Evolutionary conservation across 2,888 invertebrate species (phyloP).

Genomic region (Hoplodrina ambigua): DNA sequence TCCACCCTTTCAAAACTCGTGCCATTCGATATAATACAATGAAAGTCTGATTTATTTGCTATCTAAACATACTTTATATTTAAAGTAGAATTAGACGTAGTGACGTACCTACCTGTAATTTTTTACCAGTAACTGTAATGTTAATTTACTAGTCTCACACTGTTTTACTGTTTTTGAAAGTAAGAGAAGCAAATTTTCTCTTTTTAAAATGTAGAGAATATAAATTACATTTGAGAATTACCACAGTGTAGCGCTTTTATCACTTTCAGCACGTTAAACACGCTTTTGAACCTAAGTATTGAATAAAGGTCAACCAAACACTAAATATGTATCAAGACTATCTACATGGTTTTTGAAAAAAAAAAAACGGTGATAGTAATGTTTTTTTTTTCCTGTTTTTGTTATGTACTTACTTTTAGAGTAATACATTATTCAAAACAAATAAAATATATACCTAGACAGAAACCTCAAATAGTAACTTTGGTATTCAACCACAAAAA

Average conservation of each 20-base stretch:
- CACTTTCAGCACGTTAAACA: constrained; percentile 42
- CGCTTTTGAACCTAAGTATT: constrained; percentile 16
- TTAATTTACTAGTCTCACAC: constrained; percentile 69
- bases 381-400: not conserved
- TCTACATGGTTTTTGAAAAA: constrained; percentile 12
- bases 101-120: constrained; percentile 51
- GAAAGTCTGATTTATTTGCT: constrained; percentile 65
- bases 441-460: no score
- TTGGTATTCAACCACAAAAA: constrained; percentile 66
- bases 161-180: constrained; percentile 63
- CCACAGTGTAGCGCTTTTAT: constrained; percentile 47
- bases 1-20: constrained; percentile 33
- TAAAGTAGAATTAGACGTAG: constrained; percentile 53
- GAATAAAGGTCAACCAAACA: not conserved
- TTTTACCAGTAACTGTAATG: constrained; percentile 64
- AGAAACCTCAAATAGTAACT: no score
- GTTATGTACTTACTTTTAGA: not conserved
- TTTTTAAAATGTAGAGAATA: constrained; percentile 32
- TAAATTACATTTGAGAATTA: constrained; percentile 30
- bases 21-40: constrained; percentile 56
- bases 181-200: not conserved
- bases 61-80: constrained; percentile 50
- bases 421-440: no score
- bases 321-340: no score
- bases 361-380: not conserved